Percentiles rank a stretch among this genome's conserved stretches.
These are phyloP conservation scores for Unio delphinus DNA, from an alignment of 2,888 invertebrate species.

Conservation along the genomic window DNA sequence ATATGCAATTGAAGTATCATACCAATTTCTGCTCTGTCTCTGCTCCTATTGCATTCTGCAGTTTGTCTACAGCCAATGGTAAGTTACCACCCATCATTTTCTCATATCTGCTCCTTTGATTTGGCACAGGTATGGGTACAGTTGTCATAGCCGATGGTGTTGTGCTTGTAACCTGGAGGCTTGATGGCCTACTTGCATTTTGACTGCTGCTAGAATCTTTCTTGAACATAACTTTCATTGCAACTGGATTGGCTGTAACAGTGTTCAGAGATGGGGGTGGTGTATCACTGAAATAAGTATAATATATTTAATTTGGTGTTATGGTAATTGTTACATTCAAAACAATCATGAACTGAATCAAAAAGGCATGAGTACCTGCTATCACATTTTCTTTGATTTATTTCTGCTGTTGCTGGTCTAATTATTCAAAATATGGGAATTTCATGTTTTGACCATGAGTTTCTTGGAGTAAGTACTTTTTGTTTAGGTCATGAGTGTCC, in stretches of 20 bases:
- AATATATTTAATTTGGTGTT: no score
- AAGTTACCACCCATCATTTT: conserved; percentile 68
- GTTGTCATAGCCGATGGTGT: conserved; percentile 62
- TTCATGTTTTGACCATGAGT: no score
- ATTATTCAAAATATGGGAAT: no score
- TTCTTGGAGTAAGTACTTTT: no score
- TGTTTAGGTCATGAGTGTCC: no score
- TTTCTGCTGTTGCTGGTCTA: no score
- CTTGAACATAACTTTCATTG: conserved; percentile 47
- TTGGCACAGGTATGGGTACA: conserved; percentile 85
- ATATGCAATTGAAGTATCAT: background rate
- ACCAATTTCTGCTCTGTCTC: background rate
- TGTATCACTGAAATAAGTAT: conserved; percentile 21
- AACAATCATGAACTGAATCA: no score
- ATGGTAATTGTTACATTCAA: no score
- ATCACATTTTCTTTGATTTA: no score
- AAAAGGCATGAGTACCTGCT: no score
- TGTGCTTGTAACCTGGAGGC: conserved; percentile 46
- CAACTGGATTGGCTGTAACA: conserved; percentile 41
- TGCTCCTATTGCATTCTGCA: no score
- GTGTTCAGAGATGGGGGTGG: conserved; percentile 31
- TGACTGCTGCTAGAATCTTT: conserved; percentile 37
- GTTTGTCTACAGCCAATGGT: conserved; percentile 18
- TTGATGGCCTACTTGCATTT: conserved; percentile 50
- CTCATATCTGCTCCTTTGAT: conserved; percentile 76